A percentile compares a stretch with the other conserved stretches of the same genome.
Conservation (phyloP, 1,140 invertebrate genomes). For the Leptoteleia sp. region DNA sequence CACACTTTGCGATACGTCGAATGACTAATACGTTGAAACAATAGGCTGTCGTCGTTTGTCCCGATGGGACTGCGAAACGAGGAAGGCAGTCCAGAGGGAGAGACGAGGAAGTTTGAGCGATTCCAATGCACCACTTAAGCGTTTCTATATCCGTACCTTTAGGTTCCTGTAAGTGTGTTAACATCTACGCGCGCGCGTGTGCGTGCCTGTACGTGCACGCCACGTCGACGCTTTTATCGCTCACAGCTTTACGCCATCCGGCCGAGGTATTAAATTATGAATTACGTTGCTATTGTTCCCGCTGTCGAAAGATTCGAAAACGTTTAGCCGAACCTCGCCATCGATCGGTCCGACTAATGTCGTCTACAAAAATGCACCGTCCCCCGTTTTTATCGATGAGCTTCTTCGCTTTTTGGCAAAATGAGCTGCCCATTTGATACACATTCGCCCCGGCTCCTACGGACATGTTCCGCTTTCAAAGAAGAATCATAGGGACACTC, state of each 20-base stretch:
- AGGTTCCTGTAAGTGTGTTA: slow-evolving; percentile 71
- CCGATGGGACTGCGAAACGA: slow-evolving; percentile 75
- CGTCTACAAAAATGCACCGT: background rate
- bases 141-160: slow-evolving; percentile 79
- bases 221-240: slow-evolving; percentile 78
- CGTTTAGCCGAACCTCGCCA: slow-evolving; percentile 43
- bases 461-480: too few species aligned
- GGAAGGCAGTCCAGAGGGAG: slow-evolving; percentile 59
- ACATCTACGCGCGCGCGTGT: slow-evolving; percentile 27
- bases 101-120: slow-evolving; percentile 74
- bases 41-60: slow-evolving; percentile 79
- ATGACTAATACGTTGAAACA: slow-evolving; percentile 82
- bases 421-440: too few species aligned
- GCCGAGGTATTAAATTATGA: slow-evolving; percentile 74
- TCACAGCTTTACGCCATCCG: slow-evolving; percentile 70
- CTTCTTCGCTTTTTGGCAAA: slow-evolving; percentile 27
- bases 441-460: too few species aligned
- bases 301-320: slow-evolving; percentile 57
- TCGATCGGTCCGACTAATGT: slow-evolving; percentile 40
- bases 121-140: slow-evolving; percentile 82
- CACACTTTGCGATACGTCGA: slow-evolving; percentile 81
- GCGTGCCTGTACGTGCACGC: slow-evolving; percentile 22
- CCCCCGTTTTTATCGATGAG: too few species aligned
- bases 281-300: slow-evolving; percentile 70
- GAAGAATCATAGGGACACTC: too few species aligned